Evolutionary conservation across 1,140 invertebrate species (phyloP).

Genomic region (Diploscapter pachys): DNA sequence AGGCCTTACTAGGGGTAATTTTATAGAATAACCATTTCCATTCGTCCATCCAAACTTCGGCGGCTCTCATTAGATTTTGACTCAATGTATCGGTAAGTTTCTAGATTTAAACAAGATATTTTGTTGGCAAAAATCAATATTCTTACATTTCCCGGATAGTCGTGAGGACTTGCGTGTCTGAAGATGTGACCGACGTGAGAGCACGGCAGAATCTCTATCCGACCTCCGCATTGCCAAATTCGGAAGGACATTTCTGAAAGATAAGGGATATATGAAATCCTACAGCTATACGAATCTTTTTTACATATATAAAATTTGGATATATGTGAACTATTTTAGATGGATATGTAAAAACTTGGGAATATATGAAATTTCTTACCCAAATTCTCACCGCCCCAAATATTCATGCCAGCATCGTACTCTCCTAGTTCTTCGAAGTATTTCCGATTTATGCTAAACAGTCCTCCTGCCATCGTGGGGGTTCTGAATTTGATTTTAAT

Average conservation of each 20-base stretch:
- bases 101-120: too few species aligned
- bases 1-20: constrained; percentile 84
- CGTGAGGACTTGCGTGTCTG: constrained; percentile 88
- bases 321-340: too few species aligned
- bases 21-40: constrained; percentile 98
- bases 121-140: too few species aligned
- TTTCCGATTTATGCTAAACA: constrained; percentile 82
- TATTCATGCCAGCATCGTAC: constrained; percentile 95
- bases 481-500: constrained; percentile 64
- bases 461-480: constrained; percentile 93
- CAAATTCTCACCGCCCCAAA: constrained; percentile 86
- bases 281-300: too few species aligned
- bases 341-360: too few species aligned
- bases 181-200: constrained; percentile 82
- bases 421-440: constrained; percentile 89
- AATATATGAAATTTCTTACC: constrained; percentile 42
- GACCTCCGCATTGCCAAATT: constrained; percentile 94
- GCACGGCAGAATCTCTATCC: constrained; percentile 86
- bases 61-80: constrained; percentile 29
- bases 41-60: constrained; percentile 79
- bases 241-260: constrained; percentile 64
- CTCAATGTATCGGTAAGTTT: too few species aligned
- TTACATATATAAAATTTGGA: too few species aligned
- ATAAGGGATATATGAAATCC: background rate
- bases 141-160: constrained; percentile 80